Evolutionary conservation across 2,888 invertebrate genomes (phyloP), one percentile per base, ranked within the genome.

Genomic region (Mythimna albipuncta): DNA sequence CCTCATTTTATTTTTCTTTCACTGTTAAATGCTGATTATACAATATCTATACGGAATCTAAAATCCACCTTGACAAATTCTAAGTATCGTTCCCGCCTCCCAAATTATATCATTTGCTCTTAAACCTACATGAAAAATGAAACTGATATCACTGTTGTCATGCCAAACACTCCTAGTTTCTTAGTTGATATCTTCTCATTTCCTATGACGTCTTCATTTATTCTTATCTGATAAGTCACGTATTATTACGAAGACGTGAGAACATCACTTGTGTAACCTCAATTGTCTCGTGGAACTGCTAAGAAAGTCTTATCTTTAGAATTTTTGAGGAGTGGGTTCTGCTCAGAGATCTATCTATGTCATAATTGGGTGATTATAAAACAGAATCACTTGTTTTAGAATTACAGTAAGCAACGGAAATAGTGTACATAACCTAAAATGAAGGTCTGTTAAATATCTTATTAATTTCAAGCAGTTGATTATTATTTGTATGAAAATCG

Each of bases 181-280:
- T 16, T 6, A 47, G 47, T 47, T 47, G 16, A 7, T 50, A 64
- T 21, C 47, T 67, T 64, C 64, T 52, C 67, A 11, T 10, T 64
- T 11, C 41, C 21, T 16, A 32, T 67, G 32, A 32, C 32, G 54
- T 64, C 64, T 79, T 64, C 64, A 69, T 78, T 58, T 58, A 47
- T 47, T 38, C 66, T 83, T 81, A 83, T 79, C 80, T 67, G 83
- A 83, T 79, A 65, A 70, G 59, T 81, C 83, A 79, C 75, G 80
- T 70, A 62, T 38, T 50, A 78, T 79, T 70, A 57, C 64, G 41
- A 19, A 61, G 26, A 65, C 54, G 55, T 70, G 67, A 70, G 58
- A 70, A 38, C 68, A 78, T 75, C 67, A 55, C 64, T 75, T 59
- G 26, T 50, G 55, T 50, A 74, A 69, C 47, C 58, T 70, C 64